Base-by-base conservation (phyloP, 2,797 vertebrate species). In the Hybognathus amarus region DNA sequence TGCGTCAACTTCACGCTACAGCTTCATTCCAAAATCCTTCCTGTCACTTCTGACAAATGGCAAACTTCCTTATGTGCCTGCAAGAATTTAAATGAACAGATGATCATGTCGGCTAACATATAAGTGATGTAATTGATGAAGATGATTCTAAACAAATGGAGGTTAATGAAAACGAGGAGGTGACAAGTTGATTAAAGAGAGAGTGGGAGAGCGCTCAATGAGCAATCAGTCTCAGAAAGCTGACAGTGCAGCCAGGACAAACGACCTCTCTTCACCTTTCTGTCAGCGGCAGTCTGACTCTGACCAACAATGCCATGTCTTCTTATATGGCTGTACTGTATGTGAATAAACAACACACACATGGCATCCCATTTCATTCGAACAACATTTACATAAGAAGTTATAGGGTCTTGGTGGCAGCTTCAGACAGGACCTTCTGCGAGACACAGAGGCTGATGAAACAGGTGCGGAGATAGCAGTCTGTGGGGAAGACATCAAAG, bases 151-250 rank as follows among this genome's bases (percentile, higher is more conserved):
- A 86, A 88, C 79, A 80, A 88, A 87, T 59, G 61, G 77, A 83
- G 84, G 79, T 83, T 86, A 86, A 89, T 88, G 67, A 76, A 86
- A 85, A 77, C 24, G 76, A 80, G 85, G 63, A 56, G 38, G 80
- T 78, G 84, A 86, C 79, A 85, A 75, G 84, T 80, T 89, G 82
- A 89, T 89, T 87, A 87, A 86, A 82, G 71, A 78, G 69, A 50
- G 81, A 66, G 84, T 80, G 80, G 61, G 83, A 52, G 80, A 75
- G 70, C 6, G 71, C 36, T 80, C 83, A 83, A 67, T 71, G 77
- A 76, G 77, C 80, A 73, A 86, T 80, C 86, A 47, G 71, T 87
- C 82, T 83, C 47, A 52, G 24, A 40, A 15, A 84, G 83, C 67
- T 84, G 82, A 86, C 87, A 84, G 71, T 67, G 78, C 66, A 59